A percentile compares a stretch with the other conserved stretches of the same genome.
Evolutionary conservation across 2,113 vertebrate species (phyloP).

Genomic region (Chroicocephalus ridibundus): DNA sequence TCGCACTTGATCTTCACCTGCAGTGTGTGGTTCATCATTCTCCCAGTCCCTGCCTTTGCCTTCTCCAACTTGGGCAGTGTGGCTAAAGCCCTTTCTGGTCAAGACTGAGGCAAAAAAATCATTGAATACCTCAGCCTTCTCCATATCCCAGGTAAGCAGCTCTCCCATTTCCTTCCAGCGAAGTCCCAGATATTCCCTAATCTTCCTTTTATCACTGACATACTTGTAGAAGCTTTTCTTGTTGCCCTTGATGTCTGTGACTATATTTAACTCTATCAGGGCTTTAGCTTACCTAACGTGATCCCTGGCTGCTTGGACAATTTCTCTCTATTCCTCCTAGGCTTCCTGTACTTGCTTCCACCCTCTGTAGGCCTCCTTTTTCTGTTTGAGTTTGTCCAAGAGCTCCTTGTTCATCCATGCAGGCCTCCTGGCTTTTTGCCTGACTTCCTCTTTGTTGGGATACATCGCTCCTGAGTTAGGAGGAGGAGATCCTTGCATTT

Average conservation of each 20-base stretch:
- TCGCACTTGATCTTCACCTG: background rate
- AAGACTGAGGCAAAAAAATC: background rate
- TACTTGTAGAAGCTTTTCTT: background rate
- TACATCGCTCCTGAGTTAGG: background rate
- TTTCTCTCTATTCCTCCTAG: background rate
- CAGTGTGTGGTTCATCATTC: background rate
- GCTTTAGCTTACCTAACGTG: background rate
- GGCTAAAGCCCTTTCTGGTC: background rate
- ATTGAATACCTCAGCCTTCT: background rate
- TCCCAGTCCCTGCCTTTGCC: background rate
- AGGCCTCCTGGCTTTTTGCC: background rate
- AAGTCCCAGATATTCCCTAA: background rate
- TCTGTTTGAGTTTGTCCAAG: background rate
- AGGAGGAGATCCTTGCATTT: background rate
- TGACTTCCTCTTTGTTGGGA: background rate
- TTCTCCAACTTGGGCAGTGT: background rate
- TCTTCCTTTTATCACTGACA: background rate
- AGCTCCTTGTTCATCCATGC: background rate
- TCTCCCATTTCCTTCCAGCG: background rate
- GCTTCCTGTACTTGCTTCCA: background rate
- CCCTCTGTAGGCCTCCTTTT: background rate
- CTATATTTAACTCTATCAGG: background rate
- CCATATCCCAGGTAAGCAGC: background rate
- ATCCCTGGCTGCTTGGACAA: background rate
- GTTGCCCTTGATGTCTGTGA: background rate